These are phyloP conservation scores for Ypsolopha scabrella DNA, from an alignment of 2,888 invertebrate species.

Conservation along the genomic window DNA sequence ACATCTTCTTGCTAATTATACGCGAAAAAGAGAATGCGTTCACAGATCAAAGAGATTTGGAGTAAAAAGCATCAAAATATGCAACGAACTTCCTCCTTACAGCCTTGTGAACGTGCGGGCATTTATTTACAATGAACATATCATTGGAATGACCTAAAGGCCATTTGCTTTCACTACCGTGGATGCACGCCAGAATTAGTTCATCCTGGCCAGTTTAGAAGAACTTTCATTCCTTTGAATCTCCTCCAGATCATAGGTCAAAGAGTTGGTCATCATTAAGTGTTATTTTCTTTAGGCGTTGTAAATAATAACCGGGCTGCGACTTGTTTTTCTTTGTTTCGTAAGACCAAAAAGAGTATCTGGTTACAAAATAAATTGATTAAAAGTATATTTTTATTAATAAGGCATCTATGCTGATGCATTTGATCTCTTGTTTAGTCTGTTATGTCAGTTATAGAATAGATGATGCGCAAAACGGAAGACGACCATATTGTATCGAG, in stretches of 20 bases:
- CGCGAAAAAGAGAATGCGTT: background rate
- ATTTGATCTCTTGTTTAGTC: background rate
- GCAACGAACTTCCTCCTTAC: conserved; percentile 9
- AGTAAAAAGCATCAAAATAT: conserved; percentile 2
- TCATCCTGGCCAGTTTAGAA: background rate
- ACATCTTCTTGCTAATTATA: background rate
- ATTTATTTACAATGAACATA: conserved; percentile 27
- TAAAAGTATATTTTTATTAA: background rate
- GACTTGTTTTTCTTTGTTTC: background rate
- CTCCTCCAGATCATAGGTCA: background rate
- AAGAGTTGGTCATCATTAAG: background rate
- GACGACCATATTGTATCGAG: too few species aligned
- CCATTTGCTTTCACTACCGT: conserved; percentile 34
- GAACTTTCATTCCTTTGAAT: background rate
- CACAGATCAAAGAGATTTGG: conserved; percentile 5
- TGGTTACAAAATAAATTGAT: background rate
- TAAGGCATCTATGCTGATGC: background rate
- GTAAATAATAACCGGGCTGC: background rate
- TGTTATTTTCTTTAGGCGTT: background rate
- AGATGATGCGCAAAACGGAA: too few species aligned
- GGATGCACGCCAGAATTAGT: conserved; percentile 33
- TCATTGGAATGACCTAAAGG: conserved; percentile 47
- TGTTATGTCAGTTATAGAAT: too few species aligned
- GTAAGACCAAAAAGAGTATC: background rate
- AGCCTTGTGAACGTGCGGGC: conserved; percentile 10